Base-by-base conservation (phyloP, 2,888 invertebrate species). In the Schrankia costaestrigalis region DNA sequence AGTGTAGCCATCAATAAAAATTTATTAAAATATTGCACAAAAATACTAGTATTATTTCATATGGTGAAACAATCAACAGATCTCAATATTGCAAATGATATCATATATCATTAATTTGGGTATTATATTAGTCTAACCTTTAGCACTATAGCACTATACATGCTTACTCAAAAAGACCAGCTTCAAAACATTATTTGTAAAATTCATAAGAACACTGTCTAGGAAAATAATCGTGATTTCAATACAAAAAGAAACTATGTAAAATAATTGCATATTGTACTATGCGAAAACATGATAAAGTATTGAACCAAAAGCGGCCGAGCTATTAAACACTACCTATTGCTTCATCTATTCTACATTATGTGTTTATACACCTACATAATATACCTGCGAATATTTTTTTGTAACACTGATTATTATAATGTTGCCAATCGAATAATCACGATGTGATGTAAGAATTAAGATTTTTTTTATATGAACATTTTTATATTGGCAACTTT, bases 71-170 rank as follows among this genome's bases (percentile, higher is more conserved):
- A 57, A 60, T 54, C 49, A 67, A 77, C 70, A 77, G 66, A 77
- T 71, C 66, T 71, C 54, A 67, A 67, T 51, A 67, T 69, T 65
- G 71, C 66, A 81, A 77, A 79, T 80, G 81, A 82, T 81, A 84
- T 84, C 58, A 63, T 50, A 83, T 83, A 82, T 70, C 80, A 82
- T 82, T 78, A 79, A 78, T 70, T 69, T 71, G 53, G 58, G 61
- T 61, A 38, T 46, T 46, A 39, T 43, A 58, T 38, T 30, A 55
- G 46, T 43, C 43, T 55, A 52, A 52, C 42, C 38, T 54, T 52
- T 47, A 64, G 50, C 53, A 52, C 47, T 56, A 56, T 55, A n/a
- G n/a, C n/a, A n/a, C n/a, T n/a, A n/a, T n/a, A n/a, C n/a, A n/a
- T 29, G 12, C 12, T n/a, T 13, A 11, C 24, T 3, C 12, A 24